Base-by-base conservation (phyloP, 1,140 invertebrate species). In the Apis cerana region DNA sequence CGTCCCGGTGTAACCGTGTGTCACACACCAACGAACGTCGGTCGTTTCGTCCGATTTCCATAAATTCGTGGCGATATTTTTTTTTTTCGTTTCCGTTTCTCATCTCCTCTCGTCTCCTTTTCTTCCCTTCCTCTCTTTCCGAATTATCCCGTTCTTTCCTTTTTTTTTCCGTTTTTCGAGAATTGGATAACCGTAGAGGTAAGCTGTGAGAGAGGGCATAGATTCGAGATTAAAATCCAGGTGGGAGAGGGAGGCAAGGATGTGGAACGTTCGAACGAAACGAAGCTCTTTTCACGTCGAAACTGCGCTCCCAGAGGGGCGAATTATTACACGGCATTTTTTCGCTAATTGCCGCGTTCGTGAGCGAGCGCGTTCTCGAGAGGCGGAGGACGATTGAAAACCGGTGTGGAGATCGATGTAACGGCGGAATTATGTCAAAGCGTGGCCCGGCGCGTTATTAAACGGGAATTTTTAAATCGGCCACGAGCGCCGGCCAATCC, bases 341-440 rank as follows among this genome's bases (percentile, higher is more conserved):
- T 71, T 62, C 77, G 80, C 80, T 81, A 81, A 81, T 81, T 81
- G 80, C 54, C 54, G 54, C 54, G 56, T 43, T 43, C 21, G 43
- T 9, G 48, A 13, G 17, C 50, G 48, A 79, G 71, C 33, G 71
- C 33, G n/a, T 68, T 15, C 72, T 81, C 72, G 43, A 75, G 15
- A 19, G 54, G 19, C 56, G 56, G 27, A 27, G 5, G 27, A 61
- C 58, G 59, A 81, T 81, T 68, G 80, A 65, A 74, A 76, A 81
- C 33, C 33, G 43, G n/a, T 17, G 33, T 19, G 11, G 71, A 67
- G 62, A 81, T 68, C 65, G 80, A 76, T 74, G 72, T 76, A 81
- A 81, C 80, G 13, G 7, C 33, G 54, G 65, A 81, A 81, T 81
- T 81, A 81, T 81, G 80, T 81, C 80, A 81, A 81, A 81, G 56